A percentile compares a stretch with the other conserved stretches of the same genome.
phyloP scores from a whole-genome alignment of 2,888 invertebrate species.

The Sepiola atlantica region DNA sequence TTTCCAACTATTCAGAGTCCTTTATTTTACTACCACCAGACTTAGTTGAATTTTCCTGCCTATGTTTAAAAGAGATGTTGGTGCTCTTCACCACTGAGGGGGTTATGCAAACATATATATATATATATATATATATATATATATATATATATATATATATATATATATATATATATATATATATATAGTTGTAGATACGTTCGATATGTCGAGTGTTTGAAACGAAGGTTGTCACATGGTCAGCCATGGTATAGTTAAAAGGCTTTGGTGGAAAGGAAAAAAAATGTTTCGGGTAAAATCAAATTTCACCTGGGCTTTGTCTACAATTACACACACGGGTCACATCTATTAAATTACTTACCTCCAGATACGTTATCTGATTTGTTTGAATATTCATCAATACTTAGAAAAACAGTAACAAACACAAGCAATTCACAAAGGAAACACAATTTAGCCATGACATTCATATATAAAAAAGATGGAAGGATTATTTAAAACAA shows the following conservation, averaged over 20 bases:
- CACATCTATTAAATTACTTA: neutral
- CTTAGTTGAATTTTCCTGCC: no score
- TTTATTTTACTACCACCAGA: no score
- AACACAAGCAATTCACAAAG: neutral
- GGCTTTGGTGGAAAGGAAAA: neutral
- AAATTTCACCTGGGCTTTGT: neutral
- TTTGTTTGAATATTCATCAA: neutral
- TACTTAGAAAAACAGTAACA: neutral
- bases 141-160: no score
- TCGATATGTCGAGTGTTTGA: neutral
- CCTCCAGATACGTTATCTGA: neutral
- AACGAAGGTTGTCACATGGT: neutral
- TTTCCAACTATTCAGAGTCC: no score
- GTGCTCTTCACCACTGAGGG: no score
- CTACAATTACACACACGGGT: neutral
- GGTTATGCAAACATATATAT: no score
- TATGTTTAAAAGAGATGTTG: no score
- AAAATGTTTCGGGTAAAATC: neutral
- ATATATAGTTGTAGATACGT: no score
- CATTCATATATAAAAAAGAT: neutral
- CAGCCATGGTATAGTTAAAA: neutral
- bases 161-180: no score
- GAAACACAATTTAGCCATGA: neutral
- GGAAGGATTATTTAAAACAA: no score
- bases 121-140: no score